A percentile compares a stretch with the other conserved stretches of the same genome.
These are phyloP conservation scores for Chaenocephalus aceratus DNA, from an alignment of 2,113 vertebrate genomes.

Conservation along the genomic window DNA sequence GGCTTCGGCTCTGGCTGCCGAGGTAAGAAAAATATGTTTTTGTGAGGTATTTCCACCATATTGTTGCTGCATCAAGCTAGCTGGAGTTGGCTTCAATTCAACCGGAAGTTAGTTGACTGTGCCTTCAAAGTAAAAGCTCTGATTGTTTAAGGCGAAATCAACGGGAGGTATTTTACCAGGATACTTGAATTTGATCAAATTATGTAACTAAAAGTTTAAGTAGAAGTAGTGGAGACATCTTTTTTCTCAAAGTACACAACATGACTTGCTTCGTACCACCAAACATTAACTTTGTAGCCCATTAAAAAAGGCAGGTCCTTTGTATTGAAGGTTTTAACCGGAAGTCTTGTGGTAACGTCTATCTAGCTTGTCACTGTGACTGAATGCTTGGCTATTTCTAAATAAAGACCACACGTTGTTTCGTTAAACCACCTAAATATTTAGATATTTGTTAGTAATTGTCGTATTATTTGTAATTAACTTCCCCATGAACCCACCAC, in stretches of 20 bases:
- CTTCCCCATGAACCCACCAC: rapidly evolving
- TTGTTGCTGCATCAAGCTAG: constrained; percentile 39
- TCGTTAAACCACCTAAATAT: rapidly evolving
- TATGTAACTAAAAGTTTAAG: too few species aligned
- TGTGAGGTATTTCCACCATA: constrained; percentile 43
- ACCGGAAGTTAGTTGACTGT: constrained; percentile 40
- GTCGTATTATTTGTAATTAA: not conserved
- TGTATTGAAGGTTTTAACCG: constrained; percentile 41
- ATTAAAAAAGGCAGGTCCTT: not conserved
- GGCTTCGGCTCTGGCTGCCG: constrained; percentile 71
- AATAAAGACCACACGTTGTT: not conserved
- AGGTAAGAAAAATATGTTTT: constrained; percentile 76
- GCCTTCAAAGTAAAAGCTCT: not conserved
- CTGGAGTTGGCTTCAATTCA: not conserved
- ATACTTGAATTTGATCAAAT: not conserved
- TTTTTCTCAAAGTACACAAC: too few species aligned
- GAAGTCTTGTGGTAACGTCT: not conserved
- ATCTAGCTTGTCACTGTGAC: not conserved
- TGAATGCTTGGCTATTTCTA: constrained; percentile 1
- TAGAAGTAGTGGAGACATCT: too few species aligned
- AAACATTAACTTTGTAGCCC: too few species aligned
- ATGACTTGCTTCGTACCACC: too few species aligned
- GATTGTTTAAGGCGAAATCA: rapidly evolving
- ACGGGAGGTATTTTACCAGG: not conserved
- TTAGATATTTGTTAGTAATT: rapidly evolving